Evolutionary conservation across 2,888 invertebrate species (phyloP).

Genomic region (Dynastes tityus): DNA sequence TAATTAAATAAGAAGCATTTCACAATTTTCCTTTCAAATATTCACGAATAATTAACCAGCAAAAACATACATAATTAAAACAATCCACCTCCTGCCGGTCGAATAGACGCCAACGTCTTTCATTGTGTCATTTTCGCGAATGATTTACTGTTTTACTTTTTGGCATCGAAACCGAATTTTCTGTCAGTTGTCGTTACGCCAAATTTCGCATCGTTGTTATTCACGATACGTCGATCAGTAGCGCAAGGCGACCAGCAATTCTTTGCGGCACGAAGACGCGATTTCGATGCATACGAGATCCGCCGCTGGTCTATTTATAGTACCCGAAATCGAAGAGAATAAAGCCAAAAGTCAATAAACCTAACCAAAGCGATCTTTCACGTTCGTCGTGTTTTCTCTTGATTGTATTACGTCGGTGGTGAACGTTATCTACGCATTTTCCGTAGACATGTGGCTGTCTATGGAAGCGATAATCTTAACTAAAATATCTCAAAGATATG

Average conservation of each 20-base stretch:
- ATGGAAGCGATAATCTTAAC: too few relatives aligned
- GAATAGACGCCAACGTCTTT: constrained; percentile 13
- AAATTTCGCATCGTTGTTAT: neutral
- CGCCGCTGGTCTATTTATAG: constrained; percentile 6
- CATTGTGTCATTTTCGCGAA: constrained; percentile 17
- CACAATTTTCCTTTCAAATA: neutral
- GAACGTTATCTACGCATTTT: too few relatives aligned
- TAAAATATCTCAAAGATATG: too few relatives aligned
- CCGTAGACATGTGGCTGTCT: too few relatives aligned
- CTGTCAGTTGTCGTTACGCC: constrained; percentile 8
- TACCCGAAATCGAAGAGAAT: neutral
- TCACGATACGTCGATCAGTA: neutral
- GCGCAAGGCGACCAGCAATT: neutral
- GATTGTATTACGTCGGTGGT: too few relatives aligned
- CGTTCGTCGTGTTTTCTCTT: too few relatives aligned
- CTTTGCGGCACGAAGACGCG: neutral
- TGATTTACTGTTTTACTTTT: constrained; percentile 18
- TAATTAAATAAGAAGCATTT: neutral
- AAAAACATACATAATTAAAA: constrained; percentile 6
- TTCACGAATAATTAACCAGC: neutral
- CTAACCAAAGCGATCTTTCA: too few relatives aligned
- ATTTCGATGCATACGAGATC: neutral
- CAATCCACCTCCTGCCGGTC: neutral
- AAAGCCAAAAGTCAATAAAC: neutral
- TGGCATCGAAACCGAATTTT: constrained; percentile 21